Base-by-base conservation (phyloP, 2,113 vertebrate species). In the Pachypanchax playfairii region DNA sequence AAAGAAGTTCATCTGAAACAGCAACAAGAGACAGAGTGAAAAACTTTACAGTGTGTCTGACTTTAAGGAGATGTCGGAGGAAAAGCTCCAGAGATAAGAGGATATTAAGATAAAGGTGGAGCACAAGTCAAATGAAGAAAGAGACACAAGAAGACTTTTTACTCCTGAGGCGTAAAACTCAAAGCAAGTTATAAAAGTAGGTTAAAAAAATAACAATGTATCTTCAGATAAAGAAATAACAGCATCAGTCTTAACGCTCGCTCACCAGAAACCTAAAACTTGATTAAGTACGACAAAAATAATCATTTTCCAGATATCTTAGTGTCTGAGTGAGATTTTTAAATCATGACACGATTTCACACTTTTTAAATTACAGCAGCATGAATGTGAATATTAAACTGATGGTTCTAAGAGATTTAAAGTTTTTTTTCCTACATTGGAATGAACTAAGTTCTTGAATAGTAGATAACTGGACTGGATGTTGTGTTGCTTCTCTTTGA, bases 51-150 rank as follows among this genome's bases (percentile, higher is more conserved):
- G 17, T 11, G 0, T 14, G 21, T 44, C 35, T 70, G 76, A 49
- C 58, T 63, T 77, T 62, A 63, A 51, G 44, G 26, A 67, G 64
- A 64, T 51, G 58, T 53, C 1, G 1, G 36, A 22, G 18, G 24
- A 52, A 35, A 43, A 44, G 39, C 52, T 61, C 47, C 39, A 17
- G 5, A 25, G 31, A 41, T 36, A 68, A 43, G 28, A 29, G 5
- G n/a, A 39, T 57, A 47, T 18, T 11, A 50, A 55, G 29, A 61
- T 46, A 44, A 57, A 43, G 57, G 48, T 54, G 11, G 14, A 41
- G 26, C 14, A 64, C 20, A 62, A 39, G 38, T 12, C 20, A 59
- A 54, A 62, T 7, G n/a, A 56, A 29, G 14, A 5, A 25, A 33
- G 9, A 25, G 26, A 55, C 31, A 47, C 21, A 42, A 15, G 20